These are phyloP conservation scores for Petaurus breviceps DNA, from an alignment of 2,113 vertebrate species.

Conservation along the genomic window DNA sequence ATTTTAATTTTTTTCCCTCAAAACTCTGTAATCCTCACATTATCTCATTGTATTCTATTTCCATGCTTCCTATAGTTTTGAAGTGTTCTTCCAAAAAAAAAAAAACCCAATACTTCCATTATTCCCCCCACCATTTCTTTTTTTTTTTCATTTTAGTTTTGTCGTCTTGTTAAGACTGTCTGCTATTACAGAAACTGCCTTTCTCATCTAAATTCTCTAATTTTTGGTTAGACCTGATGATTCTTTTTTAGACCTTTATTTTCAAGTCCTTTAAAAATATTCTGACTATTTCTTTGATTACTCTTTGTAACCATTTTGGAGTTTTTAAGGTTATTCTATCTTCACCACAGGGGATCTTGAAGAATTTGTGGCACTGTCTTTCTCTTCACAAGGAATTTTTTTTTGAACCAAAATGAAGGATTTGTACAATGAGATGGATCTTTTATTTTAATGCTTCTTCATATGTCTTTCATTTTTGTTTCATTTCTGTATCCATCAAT, in stretches of 20 bases:
- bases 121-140: background rate
- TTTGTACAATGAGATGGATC: too few species aligned
- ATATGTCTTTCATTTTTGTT: too few species aligned
- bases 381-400: background rate
- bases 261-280: background rate
- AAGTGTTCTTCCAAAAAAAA: background rate
- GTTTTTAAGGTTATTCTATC: background rate
- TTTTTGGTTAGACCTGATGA: background rate
- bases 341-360: background rate
- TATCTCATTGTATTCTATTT: background rate
- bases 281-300: background rate
- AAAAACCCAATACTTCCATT: too few species aligned
- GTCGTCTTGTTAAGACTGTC: background rate
- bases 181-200: background rate
- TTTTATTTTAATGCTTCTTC: background rate
- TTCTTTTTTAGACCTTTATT: background rate
- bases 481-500: background rate
- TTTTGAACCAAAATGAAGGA: too few species aligned
- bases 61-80: background rate
- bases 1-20: background rate
- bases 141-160: background rate
- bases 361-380: background rate
- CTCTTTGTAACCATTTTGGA: background rate
- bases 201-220: background rate
- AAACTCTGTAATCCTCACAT: background rate